A percentile compares a stretch with the other conserved stretches of the same genome.
Conservation (phyloP, 2,113 vertebrate species). For the Laterallus jamaicensis region DNA sequence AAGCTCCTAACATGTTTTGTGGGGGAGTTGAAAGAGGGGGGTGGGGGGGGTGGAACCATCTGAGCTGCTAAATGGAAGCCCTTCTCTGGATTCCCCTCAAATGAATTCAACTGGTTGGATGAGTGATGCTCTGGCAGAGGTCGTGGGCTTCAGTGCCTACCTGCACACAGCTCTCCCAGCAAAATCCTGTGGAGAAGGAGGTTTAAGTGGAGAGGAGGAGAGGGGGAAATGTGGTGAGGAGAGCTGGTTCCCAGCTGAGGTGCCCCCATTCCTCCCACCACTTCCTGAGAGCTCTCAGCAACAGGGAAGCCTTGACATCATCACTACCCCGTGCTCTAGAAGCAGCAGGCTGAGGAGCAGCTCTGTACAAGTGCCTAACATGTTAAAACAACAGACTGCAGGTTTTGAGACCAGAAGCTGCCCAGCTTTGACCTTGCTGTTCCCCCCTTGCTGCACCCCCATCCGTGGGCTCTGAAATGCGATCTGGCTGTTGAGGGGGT, state of each 20-base stretch:
- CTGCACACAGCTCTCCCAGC: neutral
- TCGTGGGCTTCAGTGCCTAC: rapidly evolving
- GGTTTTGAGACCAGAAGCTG: neutral
- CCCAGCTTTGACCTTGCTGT: neutral
- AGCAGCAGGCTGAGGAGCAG: neutral
- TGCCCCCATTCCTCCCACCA: neutral
- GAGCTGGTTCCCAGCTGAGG: neutral
- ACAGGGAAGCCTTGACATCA: rapidly evolving
- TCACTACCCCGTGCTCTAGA: rapidly evolving
- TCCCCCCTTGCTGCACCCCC: neutral
- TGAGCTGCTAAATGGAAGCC: neutral
- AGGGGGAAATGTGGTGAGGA: neutral
- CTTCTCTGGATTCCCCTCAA: neutral
- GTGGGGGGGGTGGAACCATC: neutral
- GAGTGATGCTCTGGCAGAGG: neutral
- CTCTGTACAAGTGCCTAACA: rapidly evolving
- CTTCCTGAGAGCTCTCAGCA: neutral
- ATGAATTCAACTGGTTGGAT: rapidly evolving
- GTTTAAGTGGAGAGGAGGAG: neutral
- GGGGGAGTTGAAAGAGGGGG: neutral
- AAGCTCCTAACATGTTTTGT: neutral
- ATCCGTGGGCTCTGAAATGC: rapidly evolving
- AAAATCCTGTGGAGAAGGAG: neutral
- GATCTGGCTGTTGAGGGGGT: neutral
- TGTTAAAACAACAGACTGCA: rapidly evolving